Conservation (phyloP, 30 jellyfish, hydroid and myxozoan species). For the Haliclystus octoradiatus region DNA sequence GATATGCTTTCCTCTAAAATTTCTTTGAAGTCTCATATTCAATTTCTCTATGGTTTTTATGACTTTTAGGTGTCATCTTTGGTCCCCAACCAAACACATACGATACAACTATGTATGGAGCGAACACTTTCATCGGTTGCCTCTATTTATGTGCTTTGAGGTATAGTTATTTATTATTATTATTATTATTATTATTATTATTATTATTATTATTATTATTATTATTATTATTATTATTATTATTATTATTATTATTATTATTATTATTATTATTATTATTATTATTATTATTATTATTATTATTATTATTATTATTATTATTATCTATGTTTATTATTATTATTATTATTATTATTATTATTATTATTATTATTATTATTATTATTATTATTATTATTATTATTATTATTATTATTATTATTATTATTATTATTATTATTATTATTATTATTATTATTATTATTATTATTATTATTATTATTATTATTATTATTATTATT, state of each 20-base stretch:
- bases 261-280: neutral
- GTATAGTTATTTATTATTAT: constrained; percentile 17
- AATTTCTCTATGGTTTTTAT: neutral
- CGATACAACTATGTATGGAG: constrained; percentile 72
- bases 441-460: neutral
- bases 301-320: neutral
- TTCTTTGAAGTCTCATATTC: too few relatives aligned
- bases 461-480: neutral
- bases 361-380: neutral
- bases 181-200: neutral
- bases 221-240: neutral
- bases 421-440: neutral
- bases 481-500: neutral
- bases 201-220: neutral
- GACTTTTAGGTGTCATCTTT: constrained; percentile 46
- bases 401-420: neutral
- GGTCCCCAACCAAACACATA: constrained; percentile 94
- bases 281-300: neutral
- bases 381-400: neutral
- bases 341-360: neutral
- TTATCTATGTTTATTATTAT: neutral
- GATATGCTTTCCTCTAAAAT: too few relatives aligned
- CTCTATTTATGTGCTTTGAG: constrained; percentile 79
- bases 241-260: neutral
- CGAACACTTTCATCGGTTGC: constrained; percentile 53